phyloP scores from a whole-genome alignment of 2,113 vertebrate species.

The Saiga tatarica region DNA sequence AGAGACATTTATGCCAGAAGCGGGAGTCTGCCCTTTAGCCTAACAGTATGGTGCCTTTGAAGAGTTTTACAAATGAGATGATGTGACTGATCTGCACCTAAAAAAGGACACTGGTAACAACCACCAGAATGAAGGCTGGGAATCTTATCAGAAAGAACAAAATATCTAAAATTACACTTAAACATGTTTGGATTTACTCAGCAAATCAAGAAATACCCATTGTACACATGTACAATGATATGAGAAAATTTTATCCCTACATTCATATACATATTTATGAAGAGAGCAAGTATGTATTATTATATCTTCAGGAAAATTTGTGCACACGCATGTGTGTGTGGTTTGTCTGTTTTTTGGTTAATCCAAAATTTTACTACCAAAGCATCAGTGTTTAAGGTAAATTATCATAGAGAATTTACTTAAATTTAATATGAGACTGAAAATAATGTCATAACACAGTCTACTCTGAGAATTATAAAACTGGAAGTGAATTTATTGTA shows the following conservation, averaged over 20 bases:
- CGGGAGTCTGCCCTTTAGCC: not conserved
- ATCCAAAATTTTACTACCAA: not conserved
- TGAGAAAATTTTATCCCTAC: not conserved
- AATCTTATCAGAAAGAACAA: not conserved
- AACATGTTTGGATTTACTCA: not conserved
- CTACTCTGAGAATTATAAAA: slow-evolving; percentile 47
- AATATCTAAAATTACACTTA: not conserved
- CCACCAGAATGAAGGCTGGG: not conserved
- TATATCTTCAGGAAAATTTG: not conserved
- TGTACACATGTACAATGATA: not conserved
- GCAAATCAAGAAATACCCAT: not conserved
- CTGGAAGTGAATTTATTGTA: not conserved
- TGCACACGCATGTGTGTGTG: not conserved
- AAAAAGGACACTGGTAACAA: not conserved
- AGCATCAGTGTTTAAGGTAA: not conserved
- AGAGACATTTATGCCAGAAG: not conserved
- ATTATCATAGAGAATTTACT: not conserved
- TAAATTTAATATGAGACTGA: slow-evolving; percentile 52
- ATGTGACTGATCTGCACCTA: not conserved
- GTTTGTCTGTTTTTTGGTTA: not conserved
- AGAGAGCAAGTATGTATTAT: not conserved
- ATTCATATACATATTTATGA: not conserved
- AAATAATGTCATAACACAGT: not conserved
- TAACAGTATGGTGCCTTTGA: not conserved
- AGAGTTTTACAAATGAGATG: not conserved